Base-by-base conservation (phyloP, 2,888 invertebrate species). In the Pomacea canaliculata region DNA sequence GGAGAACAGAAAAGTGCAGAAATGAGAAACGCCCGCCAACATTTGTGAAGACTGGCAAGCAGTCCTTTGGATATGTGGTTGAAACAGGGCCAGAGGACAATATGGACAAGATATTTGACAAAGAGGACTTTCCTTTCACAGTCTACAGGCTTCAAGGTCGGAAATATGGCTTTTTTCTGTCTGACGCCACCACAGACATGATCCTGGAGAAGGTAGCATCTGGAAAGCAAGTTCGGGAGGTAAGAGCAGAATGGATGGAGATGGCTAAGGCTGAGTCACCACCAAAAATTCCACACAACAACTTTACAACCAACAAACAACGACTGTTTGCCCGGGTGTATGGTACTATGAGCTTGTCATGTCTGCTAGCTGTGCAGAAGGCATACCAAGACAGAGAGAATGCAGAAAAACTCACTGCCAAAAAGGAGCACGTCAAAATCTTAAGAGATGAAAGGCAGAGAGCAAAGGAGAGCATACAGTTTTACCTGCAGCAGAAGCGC, bases 281-380 rank as follows among this genome's bases (percentile, higher is more conserved):
- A 70, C 66, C 72, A 8, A 67, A 51, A 68, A 70, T 60, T 0
- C n/a, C 68, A 23, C 75, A 46, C 0, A 63, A 72, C 73, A 68
- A n/a, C 56, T 75, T 78, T n/a, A n/a, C 67, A 10, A 87, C 81
- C 69, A 85, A 82, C 66, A 85, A 88, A 65, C 86, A 87, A 78
- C 80, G 87, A 60, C 80, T 87, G 48, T 87, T 88, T 82, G 77
- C 83, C n/a, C 80, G 85, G 27, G 83, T 87, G 10, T 89, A 89
- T 60, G 87, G 87, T 49, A 88, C 88, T 8, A 89, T 89, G 88
- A 87, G 87, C 7, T 80, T 89, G 78, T 88, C 89, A 8, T 88
- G 89, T 79, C 81, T 90, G 75, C 81, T 85, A 76, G 90, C 90
- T 48, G 89, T 90, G 7, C 89, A 90, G 73, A 87, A 88, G 78